Base-by-base conservation (phyloP, 2,888 invertebrate genomes). In the Uropetala carovei region DNA sequence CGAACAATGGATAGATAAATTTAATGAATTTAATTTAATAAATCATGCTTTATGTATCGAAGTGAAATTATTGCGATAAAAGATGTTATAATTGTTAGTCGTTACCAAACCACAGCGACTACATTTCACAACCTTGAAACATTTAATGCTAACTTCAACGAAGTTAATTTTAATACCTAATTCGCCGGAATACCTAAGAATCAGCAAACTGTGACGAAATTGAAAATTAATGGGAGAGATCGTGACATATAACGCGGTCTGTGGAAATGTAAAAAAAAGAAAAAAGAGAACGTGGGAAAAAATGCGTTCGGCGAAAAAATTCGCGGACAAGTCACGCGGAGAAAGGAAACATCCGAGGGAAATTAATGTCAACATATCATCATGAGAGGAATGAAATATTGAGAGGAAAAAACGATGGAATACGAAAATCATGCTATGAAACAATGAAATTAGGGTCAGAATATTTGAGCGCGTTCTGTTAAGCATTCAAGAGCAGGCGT, bases 321-420 rank as follows among this genome's bases (percentile, higher is more conserved):
- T 75, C 75, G 0, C 13, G 22, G 22, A 75, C 7, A 27, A 68
- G 68, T n/a, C 68, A 22, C 4, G 27, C 11, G 11, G 22, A 27
- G 27, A 27, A 27, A 22, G 27, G 22, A 75, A 27, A 75, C 27
- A 75, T 75, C 68, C 75, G 13, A 14, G 22, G 4, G 75, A 75
- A 75, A 75, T 75, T 75, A 27, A 75, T 75, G 22, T 75, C 75
- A 75, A 75, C 75, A 75, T 27, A 75, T 75, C 75, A 75, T 75
- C 22, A 75, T 75, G 27, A 9, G 14, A 18, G 75, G 27, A 75
- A 75, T 75, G 75, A 75, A 75, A 75, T 75, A 75, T 27, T 75
- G 75, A 75, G 14, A 14, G 75, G 10, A 11, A 68, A 75, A 75
- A 75, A 75, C 27, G 75, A 22, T 75, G 75, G 75, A 27, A 27